Conservation (phyloP, 2,113 vertebrate species). For the Guaruba guarouba region DNA sequence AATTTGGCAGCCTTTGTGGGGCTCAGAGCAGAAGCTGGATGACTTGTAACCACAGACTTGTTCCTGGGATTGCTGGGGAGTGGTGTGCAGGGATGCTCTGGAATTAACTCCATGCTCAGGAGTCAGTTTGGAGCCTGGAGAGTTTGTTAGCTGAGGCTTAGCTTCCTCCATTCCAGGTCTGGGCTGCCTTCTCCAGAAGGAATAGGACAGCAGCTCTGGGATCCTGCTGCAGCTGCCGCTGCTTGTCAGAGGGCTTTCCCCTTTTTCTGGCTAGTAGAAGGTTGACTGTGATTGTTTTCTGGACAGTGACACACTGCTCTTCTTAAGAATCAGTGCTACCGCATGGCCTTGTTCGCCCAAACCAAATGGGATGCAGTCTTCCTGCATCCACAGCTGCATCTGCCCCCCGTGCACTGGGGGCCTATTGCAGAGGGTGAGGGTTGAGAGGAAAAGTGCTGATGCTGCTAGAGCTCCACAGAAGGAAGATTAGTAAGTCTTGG, state of each 20-base stretch:
- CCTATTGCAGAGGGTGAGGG: fast-evolving
- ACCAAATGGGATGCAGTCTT: neutral
- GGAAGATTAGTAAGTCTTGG: neutral
- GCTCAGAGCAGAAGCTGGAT: neutral
- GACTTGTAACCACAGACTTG: fast-evolving
- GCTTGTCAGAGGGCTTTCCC: neutral
- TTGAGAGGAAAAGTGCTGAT: neutral
- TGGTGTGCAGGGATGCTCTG: fast-evolving
- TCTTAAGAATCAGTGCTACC: neutral
- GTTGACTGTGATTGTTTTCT: neutral
- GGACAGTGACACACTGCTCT: neutral
- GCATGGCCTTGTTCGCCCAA: neutral
- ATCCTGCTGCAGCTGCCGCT: neutral
- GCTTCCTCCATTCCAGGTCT: neutral
- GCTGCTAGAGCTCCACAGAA: neutral
- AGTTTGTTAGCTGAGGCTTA: neutral
- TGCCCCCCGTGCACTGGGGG: neutral
- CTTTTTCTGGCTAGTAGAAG: neutral
- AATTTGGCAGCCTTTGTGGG: neutral
- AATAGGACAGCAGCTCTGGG: fast-evolving
- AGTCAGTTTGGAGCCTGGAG: neutral
- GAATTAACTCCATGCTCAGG: neutral
- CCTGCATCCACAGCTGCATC: neutral
- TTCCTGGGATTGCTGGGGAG: neutral
- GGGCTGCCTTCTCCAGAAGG: neutral